Evolutionary conservation across 2,113 vertebrate species (phyloP).

Genomic region (Ochotona princeps): DNA sequence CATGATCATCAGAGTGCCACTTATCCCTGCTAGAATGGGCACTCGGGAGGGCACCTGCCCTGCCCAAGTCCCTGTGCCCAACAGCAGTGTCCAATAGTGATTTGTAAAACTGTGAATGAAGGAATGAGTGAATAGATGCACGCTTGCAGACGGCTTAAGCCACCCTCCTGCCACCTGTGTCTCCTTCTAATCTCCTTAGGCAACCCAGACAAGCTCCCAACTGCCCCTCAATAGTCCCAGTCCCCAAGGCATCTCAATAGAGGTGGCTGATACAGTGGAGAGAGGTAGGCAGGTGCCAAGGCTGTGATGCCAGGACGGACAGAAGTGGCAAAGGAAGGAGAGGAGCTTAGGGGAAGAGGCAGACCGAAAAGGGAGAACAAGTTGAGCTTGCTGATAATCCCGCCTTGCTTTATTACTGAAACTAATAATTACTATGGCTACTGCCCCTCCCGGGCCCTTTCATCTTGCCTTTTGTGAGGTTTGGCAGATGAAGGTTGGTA

Average conservation of each 20-base stretch:
- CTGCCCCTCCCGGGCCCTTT: slow-evolving; percentile 67
- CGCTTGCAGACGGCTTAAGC: not conserved
- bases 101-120: not conserved
- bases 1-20: not conserved
- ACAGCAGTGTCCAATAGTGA: not conserved
- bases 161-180: too few relatives aligned
- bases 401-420: slow-evolving; percentile 61
- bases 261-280: not conserved
- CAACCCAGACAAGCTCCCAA: not conserved
- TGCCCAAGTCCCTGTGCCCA: not conserved
- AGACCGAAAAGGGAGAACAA: not conserved
- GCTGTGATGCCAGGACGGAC: not conserved
- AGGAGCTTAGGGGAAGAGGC: not conserved
- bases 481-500: slow-evolving; percentile 72
- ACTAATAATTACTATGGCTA: slow-evolving; percentile 77
- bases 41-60: too few relatives aligned
- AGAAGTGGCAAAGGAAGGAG: not conserved
- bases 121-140: not conserved
- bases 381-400: slow-evolving; percentile 16
- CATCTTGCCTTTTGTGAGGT: slow-evolving; percentile 66
- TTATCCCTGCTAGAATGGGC: not conserved
- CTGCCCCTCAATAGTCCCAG: not conserved
- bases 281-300: not conserved
- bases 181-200: not conserved
- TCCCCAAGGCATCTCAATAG: not conserved